These are phyloP conservation scores for Hippocampus mohnikei DNA, from an alignment of 2,113 vertebrate genomes.

Conservation along the genomic window DNA sequence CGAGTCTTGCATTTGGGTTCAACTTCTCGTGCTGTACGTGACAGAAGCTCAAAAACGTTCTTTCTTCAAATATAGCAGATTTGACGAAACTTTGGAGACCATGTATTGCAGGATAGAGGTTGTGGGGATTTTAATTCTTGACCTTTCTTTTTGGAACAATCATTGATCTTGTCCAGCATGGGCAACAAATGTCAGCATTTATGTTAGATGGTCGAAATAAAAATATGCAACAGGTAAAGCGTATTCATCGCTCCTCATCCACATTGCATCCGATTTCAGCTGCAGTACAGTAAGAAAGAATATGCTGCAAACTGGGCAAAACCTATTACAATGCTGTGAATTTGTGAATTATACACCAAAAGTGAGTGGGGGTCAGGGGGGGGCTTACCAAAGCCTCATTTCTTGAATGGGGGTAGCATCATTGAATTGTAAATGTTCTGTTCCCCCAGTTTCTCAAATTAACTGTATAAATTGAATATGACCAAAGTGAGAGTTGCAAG, in stretches of 20 bases:
- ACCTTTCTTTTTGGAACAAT: too few species aligned
- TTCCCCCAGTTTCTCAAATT: slow-evolving; percentile 20
- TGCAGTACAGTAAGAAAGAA: slow-evolving; percentile 31
- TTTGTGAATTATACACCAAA: slow-evolving; percentile 44
- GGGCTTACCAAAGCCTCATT: slow-evolving; percentile 19
- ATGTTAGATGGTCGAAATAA: neutral
- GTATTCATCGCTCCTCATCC: neutral
- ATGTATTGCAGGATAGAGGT: too few species aligned
- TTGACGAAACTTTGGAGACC: too few species aligned
- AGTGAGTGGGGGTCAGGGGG: neutral
- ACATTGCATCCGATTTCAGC: slow-evolving; percentile 12
- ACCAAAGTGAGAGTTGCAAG: neutral
- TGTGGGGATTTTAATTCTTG: too few species aligned
- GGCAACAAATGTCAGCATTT: too few species aligned
- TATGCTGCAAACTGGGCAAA: slow-evolving; percentile 10
- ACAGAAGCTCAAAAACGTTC: too few species aligned
- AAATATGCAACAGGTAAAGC: slow-evolving; percentile 6
- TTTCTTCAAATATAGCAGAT: too few species aligned
- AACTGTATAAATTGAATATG: slow-evolving; percentile 31
- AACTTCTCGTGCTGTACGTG: too few species aligned
- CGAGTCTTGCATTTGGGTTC: too few species aligned
- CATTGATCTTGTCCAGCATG: too few species aligned
- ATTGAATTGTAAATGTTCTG: slow-evolving; percentile 6
- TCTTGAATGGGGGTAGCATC: slow-evolving; percentile 18
- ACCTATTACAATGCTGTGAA: slow-evolving; percentile 33